Evolutionary conservation across 2,888 invertebrate genomes (phyloP), one percentile per base, ranked within the genome.

Genomic region (Pristionchus japonicus): DNA sequence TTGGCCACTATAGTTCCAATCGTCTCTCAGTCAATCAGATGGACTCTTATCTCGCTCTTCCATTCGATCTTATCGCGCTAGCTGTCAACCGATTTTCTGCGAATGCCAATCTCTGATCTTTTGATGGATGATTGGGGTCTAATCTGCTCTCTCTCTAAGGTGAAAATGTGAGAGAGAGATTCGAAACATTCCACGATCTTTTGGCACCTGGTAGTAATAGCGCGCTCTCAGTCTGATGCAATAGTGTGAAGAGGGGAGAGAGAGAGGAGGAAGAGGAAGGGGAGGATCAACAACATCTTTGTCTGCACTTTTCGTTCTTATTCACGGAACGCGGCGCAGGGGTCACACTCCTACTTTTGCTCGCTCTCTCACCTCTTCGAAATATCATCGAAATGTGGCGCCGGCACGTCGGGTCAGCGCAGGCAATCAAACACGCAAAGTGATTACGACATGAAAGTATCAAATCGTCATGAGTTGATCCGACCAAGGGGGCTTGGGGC

Each of bases 41-140:
- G 70, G 6, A 43, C 43, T 43, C 43, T 43, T 43, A 6, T 43
- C 43, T 70, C 80, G 80, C 80, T 9, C 9, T 37, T 27, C 37
- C 13, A n/a, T 80, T n/a, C 47, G 47, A 70, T 70, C 70, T 40
- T 80, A 80, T 80, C 80, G 31, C 80, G 15, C 74, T 34, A 77
- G n/a, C 40, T 77, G 77, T 37, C 43, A n/a, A n/a, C 31, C 77
- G 77, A 37, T 43, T 37, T 40, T 43, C 77, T 77, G 77, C 37
- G n/a, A 37, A 37, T 70, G 77, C 23, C 37, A 11, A 6, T 61
- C 17, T 61, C 61, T 23, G 61, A 27, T 43, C 43, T 43, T 43
- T 43, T 43, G 43, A 43, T n/a, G n/a, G n/a, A n/a, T n/a, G n/a
- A n/a, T n/a, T n/a, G n/a, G n/a, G n/a, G n/a, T n/a, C n/a, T n/a